A percentile compares a stretch with the other conserved stretches of the same genome.
Evolutionary conservation across 2,797 vertebrate genomes (phyloP).

Genomic region (Clarias platycephalus): DNA sequence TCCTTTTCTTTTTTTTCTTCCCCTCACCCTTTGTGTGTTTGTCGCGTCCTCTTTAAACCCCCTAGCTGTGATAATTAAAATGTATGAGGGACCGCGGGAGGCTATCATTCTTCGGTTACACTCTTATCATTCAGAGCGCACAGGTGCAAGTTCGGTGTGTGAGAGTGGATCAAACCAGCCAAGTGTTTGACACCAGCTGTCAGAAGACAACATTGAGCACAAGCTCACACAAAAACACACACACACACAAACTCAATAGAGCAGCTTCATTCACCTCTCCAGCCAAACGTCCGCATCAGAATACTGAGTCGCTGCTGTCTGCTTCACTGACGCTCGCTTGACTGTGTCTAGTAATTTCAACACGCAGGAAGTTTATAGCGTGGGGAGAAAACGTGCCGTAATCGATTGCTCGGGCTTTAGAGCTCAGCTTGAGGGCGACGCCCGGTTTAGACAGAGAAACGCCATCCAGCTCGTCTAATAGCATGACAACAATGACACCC

Average conservation of each 20-base stretch:
- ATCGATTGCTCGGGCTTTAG: not conserved
- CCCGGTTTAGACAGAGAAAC: not conserved
- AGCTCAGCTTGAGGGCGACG: not conserved
- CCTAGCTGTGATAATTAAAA: slow-evolving; percentile 36
- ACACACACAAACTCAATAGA: not conserved
- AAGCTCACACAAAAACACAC: slow-evolving; percentile 7
- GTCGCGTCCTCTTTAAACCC: slow-evolving; percentile 11
- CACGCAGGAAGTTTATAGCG: not conserved
- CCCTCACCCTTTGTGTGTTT: not conserved
- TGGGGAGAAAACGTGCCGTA: too few species aligned
- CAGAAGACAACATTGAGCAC: slow-evolving; percentile 28
- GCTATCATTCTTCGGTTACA: slow-evolving; percentile 23
- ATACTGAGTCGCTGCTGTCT: slow-evolving; percentile 1
- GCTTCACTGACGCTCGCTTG: slow-evolving; percentile 6
- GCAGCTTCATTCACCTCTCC: slow-evolving; percentile 4
- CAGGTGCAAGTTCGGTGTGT: slow-evolving; percentile 32
- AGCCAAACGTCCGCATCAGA: not conserved
- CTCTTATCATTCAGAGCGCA: slow-evolving; percentile 43
- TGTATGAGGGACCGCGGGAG: slow-evolving; percentile 28
- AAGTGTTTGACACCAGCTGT: slow-evolving; percentile 44
- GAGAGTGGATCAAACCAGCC: slow-evolving; percentile 44
- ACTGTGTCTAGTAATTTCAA: not conserved
- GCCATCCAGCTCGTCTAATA: not conserved
- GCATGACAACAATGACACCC: not conserved
- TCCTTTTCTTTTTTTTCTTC: too few species aligned